A percentile compares a stretch with the other conserved stretches of the same genome.
phyloP scores from a whole-genome alignment of 2,888 invertebrate species.

The Microplitis manilae region DNA sequence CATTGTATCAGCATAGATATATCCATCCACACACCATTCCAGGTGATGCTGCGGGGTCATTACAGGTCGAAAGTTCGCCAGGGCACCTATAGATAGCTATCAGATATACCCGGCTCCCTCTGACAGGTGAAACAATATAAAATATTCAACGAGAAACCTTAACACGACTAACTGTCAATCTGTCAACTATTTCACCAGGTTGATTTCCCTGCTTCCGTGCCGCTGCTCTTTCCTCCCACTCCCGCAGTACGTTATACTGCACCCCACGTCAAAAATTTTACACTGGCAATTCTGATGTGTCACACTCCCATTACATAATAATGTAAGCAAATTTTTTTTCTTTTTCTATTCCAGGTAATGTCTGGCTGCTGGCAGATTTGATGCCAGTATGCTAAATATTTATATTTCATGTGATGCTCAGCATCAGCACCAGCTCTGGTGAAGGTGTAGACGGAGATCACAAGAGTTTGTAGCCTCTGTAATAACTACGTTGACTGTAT shows the following conservation, averaged over 20 bases:
- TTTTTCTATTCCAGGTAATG: conserved; percentile 37
- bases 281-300: conserved; percentile 26
- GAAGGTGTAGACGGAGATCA: not conserved
- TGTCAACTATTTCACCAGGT: conserved; percentile 61
- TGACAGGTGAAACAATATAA: conserved; percentile 70
- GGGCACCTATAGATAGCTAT: conserved; percentile 61
- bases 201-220: conserved; percentile 30
- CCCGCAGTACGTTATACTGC: not conserved
- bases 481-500: not conserved
- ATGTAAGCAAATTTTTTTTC: conserved; percentile 21
- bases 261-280: conserved; percentile 16
- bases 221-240: conserved; percentile 23
- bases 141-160: conserved; percentile 68
- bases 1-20: not conserved
- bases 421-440: too few species aligned
- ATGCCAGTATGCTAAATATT: conserved; percentile 11
- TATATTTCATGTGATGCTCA: not conserved
- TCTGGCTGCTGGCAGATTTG: conserved; percentile 33
- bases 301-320: conserved; percentile 2
- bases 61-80: conserved; percentile 71
- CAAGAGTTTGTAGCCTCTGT: not conserved
- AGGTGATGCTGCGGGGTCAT: conserved; percentile 60
- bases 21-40: not conserved
- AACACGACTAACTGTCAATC: conserved; percentile 71
- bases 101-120: conserved; percentile 49